These are phyloP conservation scores for Gastrophryne carolinensis DNA, from an alignment of 2,797 vertebrate genomes.

Conservation along the genomic window DNA sequence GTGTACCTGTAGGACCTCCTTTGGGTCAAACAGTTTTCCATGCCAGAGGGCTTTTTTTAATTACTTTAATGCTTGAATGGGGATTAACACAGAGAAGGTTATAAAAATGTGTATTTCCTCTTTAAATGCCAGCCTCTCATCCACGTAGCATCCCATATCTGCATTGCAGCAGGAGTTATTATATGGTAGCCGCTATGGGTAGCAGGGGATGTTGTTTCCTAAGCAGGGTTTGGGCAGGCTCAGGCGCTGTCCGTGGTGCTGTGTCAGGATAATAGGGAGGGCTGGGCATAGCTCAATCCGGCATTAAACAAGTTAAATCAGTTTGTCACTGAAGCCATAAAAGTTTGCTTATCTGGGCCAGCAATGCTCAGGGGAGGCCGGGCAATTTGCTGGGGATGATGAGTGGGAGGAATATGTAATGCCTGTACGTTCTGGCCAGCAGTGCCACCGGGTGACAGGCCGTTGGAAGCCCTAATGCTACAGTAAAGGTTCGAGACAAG, in stretches of 20 bases:
- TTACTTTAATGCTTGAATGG: no score
- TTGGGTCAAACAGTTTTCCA: no score
- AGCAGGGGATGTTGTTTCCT: no score
- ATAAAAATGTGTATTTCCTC: no score
- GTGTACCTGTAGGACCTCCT: no score
- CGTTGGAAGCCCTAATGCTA: not conserved
- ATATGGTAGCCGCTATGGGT: not conserved
- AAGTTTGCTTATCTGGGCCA: conserved; percentile 40
- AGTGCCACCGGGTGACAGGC: not conserved
- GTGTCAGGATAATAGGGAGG: not conserved
- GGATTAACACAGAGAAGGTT: no score
- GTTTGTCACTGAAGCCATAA: conserved; percentile 36
- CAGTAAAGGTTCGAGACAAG: not conserved
- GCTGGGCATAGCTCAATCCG: not conserved
- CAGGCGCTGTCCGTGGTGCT: conserved; percentile 24
- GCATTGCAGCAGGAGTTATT: not conserved
- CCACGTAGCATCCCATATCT: no score
- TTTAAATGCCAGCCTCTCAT: no score
- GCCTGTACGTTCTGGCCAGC: conserved; percentile 15
- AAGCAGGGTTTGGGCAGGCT: no score
- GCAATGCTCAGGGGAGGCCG: conserved; percentile 8
- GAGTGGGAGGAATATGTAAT: conserved; percentile 38
- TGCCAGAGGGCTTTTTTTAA: no score
- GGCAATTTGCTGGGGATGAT: conserved; percentile 18
- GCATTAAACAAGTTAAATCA: conserved; percentile 10